phyloP scores from a whole-genome alignment of 2,888 invertebrate genomes.

The Microplitis deprimator region DNA sequence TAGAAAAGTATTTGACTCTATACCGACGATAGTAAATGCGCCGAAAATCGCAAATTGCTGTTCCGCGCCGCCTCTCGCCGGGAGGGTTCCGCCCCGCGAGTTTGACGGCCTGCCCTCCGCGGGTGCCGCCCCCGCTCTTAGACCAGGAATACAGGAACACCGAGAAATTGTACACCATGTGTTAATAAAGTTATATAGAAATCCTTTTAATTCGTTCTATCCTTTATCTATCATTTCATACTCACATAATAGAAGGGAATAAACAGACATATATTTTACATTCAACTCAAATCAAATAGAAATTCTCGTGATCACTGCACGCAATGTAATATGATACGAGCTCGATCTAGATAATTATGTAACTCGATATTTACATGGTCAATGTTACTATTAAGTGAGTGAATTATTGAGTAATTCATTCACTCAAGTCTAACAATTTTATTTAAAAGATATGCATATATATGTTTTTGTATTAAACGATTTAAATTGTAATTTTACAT shows the following conservation, averaged over 20 bases:
- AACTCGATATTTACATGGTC: background rate
- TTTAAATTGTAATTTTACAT: too few species aligned
- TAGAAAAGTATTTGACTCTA: slow-evolving; percentile 16
- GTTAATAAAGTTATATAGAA: background rate
- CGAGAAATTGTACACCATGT: slow-evolving; percentile 53
- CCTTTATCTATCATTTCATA: background rate
- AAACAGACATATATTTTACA: background rate
- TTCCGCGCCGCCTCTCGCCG: slow-evolving; percentile 70
- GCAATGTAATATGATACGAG: background rate
- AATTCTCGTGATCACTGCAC: background rate
- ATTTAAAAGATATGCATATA: background rate
- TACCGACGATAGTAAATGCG: slow-evolving; percentile 1
- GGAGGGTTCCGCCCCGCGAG: slow-evolving; percentile 71
- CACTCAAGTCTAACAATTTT: background rate
- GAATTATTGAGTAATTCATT: background rate
- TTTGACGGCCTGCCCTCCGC: slow-evolving; percentile 72
- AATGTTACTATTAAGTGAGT: background rate
- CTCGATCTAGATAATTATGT: background rate
- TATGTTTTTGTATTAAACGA: too few species aligned
- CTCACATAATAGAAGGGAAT: too few species aligned
- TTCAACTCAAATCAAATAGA: background rate
- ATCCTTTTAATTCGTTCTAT: background rate
- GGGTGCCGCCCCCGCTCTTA: slow-evolving; percentile 72
- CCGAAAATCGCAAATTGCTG: slow-evolving; percentile 47
- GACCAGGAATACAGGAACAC: slow-evolving; percentile 68